These are phyloP conservation scores for Henricia sp. DNA, from an alignment of 53 echinoderm and acorn worm genomes.

Conservation along the genomic window DNA sequence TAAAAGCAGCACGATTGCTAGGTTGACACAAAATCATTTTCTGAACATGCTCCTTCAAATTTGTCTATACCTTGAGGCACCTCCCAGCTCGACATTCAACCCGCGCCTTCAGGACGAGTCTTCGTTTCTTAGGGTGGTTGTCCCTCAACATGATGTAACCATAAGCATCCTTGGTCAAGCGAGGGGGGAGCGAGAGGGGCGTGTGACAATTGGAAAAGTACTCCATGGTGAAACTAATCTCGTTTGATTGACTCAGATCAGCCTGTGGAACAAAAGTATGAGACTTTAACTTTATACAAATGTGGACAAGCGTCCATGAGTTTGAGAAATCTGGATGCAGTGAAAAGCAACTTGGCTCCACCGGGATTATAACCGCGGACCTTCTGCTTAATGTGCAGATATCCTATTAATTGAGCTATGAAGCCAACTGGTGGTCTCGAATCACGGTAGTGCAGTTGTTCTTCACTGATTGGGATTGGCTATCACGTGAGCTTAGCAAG, in stretches of 20 bases:
- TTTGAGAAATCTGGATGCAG: neutral
- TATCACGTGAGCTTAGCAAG: too few relatives aligned
- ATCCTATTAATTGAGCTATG: too few relatives aligned
- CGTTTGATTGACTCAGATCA: constrained; percentile 77
- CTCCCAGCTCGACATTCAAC: constrained; percentile 89
- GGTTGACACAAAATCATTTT: too few relatives aligned
- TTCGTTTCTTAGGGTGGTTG: constrained; percentile 61
- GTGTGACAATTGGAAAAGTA: constrained; percentile 78
- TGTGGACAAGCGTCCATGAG: neutral
- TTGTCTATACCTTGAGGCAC: constrained; percentile 96
- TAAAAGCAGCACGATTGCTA: too few relatives aligned
- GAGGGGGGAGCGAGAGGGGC: constrained; percentile 76
- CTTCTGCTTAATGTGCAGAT: too few relatives aligned
- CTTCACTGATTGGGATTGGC: too few relatives aligned
- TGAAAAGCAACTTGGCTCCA: too few relatives aligned
- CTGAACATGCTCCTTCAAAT: too few relatives aligned
- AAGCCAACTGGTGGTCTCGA: too few relatives aligned
- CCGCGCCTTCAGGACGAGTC: constrained; percentile 74
- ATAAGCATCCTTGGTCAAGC: constrained; percentile 67
- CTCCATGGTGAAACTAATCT: constrained; percentile 80
- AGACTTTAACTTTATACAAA: neutral
- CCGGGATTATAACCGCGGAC: too few relatives aligned
- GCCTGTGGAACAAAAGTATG: constrained; percentile 57
- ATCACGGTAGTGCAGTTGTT: too few relatives aligned
- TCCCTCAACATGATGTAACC: constrained; percentile 73